Conservation (phyloP, 2,797 vertebrate species). For the Melopsittacus undulatus region DNA sequence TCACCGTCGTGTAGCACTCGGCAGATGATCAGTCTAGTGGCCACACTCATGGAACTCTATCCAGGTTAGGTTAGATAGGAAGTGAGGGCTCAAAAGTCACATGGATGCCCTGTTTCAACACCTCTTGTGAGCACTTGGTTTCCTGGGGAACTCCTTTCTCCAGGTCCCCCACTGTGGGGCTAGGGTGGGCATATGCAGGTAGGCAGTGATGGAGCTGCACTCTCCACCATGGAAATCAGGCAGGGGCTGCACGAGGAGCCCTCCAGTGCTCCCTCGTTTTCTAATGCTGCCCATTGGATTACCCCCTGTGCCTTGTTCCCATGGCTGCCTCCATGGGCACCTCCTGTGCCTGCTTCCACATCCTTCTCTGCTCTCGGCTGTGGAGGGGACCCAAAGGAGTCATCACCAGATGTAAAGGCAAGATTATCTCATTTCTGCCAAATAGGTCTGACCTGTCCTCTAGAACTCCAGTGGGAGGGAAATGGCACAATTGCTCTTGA, state of each 20-base stretch:
- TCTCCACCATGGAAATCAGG: rapidly evolving
- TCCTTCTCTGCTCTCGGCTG: not conserved
- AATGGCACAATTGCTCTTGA: not conserved
- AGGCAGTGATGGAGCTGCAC: rapidly evolving
- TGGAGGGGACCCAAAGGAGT: not conserved
- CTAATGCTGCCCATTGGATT: rapidly evolving
- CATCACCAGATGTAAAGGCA: not conserved
- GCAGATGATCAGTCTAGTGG: not conserved
- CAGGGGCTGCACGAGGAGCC: not conserved
- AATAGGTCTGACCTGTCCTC: not conserved
- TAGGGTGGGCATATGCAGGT: not conserved
- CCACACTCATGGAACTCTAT: not conserved
- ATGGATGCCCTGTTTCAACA: not conserved
- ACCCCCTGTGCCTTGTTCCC: rapidly evolving
- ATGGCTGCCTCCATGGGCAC: not conserved
- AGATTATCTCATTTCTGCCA: not conserved
- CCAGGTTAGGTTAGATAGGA: not conserved
- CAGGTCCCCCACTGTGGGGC: rapidly evolving
- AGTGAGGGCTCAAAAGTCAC: not conserved
- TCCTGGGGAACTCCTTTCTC: not conserved
- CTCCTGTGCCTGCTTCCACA: not conserved
- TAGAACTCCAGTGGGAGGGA: not conserved
- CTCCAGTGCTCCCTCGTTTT: rapidly evolving
- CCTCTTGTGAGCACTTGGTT: not conserved
- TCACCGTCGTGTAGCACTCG: rapidly evolving